phyloP scores from a whole-genome alignment of 2,888 invertebrate genomes.

The Agrotis exclamationis region DNA sequence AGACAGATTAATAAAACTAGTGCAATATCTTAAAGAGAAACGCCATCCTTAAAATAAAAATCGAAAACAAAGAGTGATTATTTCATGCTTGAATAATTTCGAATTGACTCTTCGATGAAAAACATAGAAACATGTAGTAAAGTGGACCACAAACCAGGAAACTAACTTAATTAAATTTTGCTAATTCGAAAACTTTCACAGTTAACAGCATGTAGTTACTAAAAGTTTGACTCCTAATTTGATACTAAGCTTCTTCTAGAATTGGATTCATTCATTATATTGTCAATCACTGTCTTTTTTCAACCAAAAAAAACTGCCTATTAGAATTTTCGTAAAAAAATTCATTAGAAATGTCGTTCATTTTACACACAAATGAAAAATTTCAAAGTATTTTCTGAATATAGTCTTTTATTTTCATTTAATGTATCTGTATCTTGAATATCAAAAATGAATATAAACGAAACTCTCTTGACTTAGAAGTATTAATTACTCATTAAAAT shows the following conservation, averaged over 20 bases:
- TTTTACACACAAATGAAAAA: conserved; percentile 12
- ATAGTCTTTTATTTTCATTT: conserved; percentile 3
- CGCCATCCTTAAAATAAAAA: too few relatives aligned
- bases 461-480: not conserved
- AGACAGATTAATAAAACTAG: not conserved
- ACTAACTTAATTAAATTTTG: conserved; percentile 17
- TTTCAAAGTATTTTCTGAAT: conserved; percentile 6
- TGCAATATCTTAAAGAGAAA: not conserved
- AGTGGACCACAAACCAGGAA: conserved; percentile 41
- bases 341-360: conserved; percentile 22
- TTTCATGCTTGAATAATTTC: not conserved
- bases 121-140: conserved; percentile 35
- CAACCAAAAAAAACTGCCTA: conserved; percentile 33
- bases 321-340: conserved; percentile 31
- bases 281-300: conserved; percentile 45
- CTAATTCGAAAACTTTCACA: conserved; percentile 33
- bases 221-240: conserved; percentile 39
- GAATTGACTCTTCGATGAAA: not conserved
- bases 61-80: too few relatives aligned
- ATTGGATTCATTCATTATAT: conserved; percentile 54
- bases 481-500: not conserved
- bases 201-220: conserved; percentile 66
- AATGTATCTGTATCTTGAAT: not conserved
- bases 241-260: conserved; percentile 58
- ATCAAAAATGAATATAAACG: not conserved